phyloP scores from a whole-genome alignment of 2,888 invertebrate species.

The Hydrotaea cyrtoneurina region DNA sequence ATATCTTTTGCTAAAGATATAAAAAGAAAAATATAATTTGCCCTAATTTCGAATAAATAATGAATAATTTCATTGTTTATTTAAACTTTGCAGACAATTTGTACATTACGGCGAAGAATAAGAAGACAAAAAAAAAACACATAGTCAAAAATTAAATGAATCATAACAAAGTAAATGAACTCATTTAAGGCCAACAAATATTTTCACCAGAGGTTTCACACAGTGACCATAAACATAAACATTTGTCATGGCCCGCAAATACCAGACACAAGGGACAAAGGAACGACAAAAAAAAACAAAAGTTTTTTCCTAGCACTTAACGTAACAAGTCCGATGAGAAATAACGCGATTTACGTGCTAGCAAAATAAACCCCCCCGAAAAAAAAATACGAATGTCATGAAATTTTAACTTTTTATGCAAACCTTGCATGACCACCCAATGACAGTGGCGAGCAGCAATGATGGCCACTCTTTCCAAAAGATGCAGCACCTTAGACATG shows the following conservation, averaged over 20 bases:
- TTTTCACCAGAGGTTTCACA: neutral
- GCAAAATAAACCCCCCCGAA: neutral
- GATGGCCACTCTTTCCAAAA: neutral
- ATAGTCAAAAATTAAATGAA: slow-evolving; percentile 17
- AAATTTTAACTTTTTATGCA: slow-evolving; percentile 7
- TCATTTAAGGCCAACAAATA: slow-evolving; percentile 30
- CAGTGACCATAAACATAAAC: slow-evolving; percentile 32
- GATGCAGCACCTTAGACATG: neutral
- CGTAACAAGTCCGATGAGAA: slow-evolving; percentile 20
- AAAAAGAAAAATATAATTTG: neutral
- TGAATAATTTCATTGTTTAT: neutral
- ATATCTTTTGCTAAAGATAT: too few relatives aligned
- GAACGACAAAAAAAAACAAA: neutral
- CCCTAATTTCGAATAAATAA: neutral
- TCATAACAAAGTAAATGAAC: slow-evolving; percentile 33
- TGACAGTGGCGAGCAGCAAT: neutral
- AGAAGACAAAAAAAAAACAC: neutral
- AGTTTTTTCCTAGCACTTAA: slow-evolving; percentile 9
- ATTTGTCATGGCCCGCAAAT: slow-evolving; percentile 17
- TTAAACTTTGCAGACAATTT: slow-evolving; percentile 32
- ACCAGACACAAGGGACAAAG: neutral
- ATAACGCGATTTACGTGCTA: neutral
- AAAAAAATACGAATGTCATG: neutral
- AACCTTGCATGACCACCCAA: neutral
- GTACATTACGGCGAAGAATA: neutral